These are phyloP conservation scores for Bettongia penicillata DNA, from an alignment of 2,113 vertebrate species.

Conservation along the genomic window DNA sequence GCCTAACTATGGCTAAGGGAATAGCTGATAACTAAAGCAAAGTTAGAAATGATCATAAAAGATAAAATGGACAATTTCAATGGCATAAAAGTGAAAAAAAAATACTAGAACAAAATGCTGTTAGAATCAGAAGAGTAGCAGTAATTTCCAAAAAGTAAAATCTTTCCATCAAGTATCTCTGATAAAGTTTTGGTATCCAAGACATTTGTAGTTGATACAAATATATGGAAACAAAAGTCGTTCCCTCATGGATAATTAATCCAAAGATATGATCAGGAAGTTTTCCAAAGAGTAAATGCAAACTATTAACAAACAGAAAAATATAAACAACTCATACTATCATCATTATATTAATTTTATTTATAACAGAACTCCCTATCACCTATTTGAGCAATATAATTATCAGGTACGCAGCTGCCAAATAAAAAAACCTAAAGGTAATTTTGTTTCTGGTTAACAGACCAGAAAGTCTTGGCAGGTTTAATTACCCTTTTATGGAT, in stretches of 20 bases:
- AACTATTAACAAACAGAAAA: not conserved
- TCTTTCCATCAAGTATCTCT: not conserved
- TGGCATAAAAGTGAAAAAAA: not conserved
- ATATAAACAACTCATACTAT: not conserved
- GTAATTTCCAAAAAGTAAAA: not conserved
- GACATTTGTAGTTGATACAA: not conserved
- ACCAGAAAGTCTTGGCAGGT: conserved; percentile 33
- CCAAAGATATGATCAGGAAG: not conserved
- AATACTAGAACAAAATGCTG: not conserved
- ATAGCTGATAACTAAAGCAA: not conserved
- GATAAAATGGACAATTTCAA: not conserved
- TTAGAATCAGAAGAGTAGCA: not conserved
- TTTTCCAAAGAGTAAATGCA: not conserved
- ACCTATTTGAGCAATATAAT: conserved; percentile 58
- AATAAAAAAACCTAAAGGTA: conserved; percentile 47
- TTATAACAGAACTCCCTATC: conserved; percentile 39
- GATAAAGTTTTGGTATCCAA: not conserved
- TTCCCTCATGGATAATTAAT: not conserved
- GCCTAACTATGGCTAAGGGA: not conserved
- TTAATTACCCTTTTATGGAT: conserved; percentile 67
- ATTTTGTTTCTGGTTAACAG: conserved; percentile 59
- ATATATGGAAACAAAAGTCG: not conserved
- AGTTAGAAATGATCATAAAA: not conserved
- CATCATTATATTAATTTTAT: not conserved
- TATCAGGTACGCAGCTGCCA: conserved; percentile 15